Percentiles rank a stretch among this genome's conserved stretches.
Conservation (phyloP, 2,888 invertebrate genomes). For the Marasmarcha lunaedactyla region DNA sequence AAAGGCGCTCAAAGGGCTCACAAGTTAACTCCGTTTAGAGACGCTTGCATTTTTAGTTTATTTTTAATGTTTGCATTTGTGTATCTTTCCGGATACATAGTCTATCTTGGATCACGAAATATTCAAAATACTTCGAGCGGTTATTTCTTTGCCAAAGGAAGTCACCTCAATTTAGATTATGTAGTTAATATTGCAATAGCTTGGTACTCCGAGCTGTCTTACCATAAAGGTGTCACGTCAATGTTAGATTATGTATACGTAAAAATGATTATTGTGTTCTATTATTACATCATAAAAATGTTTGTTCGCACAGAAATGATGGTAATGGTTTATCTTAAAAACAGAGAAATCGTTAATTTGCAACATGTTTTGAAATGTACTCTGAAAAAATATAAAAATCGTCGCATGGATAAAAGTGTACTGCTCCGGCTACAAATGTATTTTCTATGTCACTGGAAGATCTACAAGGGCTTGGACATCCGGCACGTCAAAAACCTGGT, state of each 20-base stretch:
- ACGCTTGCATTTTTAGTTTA: background rate
- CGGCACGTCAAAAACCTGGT: constrained; percentile 11
- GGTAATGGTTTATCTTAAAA: background rate
- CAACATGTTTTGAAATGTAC: constrained; percentile 37
- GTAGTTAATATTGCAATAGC: too few relatives aligned
- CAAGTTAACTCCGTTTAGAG: background rate
- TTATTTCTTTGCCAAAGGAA: too few relatives aligned
- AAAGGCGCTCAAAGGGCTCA: background rate
- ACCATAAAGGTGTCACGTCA: too few relatives aligned
- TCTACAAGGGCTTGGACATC: constrained; percentile 36
- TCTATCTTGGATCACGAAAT: too few relatives aligned
- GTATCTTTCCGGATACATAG: background rate
- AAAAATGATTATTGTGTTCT: background rate
- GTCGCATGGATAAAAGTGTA: constrained; percentile 35
- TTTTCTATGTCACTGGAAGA: constrained; percentile 46
- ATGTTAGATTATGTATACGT: background rate
- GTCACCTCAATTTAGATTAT: too few relatives aligned
- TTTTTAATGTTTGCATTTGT: background rate
- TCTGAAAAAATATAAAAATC: constrained; percentile 28
- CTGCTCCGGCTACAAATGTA: constrained; percentile 35
- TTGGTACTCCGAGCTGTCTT: too few relatives aligned
- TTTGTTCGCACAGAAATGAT: background rate
- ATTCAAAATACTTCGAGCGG: too few relatives aligned
- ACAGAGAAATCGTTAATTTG: constrained; percentile 21
- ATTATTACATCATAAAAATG: background rate